These are phyloP conservation scores for Choloepus hoffmanni DNA, from an alignment of 2,113 vertebrate species.

Conservation along the genomic window DNA sequence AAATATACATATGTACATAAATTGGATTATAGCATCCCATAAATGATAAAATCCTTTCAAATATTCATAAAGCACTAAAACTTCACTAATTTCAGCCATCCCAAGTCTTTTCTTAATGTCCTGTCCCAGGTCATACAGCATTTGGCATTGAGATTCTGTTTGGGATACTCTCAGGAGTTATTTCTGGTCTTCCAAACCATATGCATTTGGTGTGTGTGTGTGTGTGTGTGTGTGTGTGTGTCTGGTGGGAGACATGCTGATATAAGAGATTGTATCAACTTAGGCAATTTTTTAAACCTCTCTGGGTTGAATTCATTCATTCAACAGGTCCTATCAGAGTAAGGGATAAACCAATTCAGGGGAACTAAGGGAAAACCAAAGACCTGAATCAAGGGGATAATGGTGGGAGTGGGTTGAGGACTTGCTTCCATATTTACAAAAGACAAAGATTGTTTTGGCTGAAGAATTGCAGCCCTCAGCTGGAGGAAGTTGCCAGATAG, in stretches of 20 bases:
- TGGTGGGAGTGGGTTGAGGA: neutral
- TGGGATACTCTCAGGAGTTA: neutral
- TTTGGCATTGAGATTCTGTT: neutral
- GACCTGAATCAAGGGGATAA: neutral
- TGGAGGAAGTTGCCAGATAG: neutral
- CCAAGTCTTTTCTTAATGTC: neutral
- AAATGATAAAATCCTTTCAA: neutral
- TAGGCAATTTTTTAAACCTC: neutral
- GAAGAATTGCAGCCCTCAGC: fast-evolving
- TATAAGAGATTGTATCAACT: neutral
- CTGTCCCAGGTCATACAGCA: neutral
- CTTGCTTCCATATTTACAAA: fast-evolving
- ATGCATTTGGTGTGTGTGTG: too few species aligned
- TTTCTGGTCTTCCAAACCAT: too few species aligned
- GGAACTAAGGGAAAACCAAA: neutral
- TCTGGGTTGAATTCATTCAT: neutral
- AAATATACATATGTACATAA: neutral
- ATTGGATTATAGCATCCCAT: too few species aligned
- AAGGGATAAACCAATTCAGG: neutral
- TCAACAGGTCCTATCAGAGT: neutral
- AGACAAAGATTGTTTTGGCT: fast-evolving
- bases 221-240: neutral
- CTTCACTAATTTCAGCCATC: neutral
- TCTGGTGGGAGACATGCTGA: neutral
- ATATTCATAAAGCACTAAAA: neutral